These are phyloP conservation scores for Calephelis nemesis DNA, from an alignment of 1,140 invertebrate genomes.

Conservation along the genomic window DNA sequence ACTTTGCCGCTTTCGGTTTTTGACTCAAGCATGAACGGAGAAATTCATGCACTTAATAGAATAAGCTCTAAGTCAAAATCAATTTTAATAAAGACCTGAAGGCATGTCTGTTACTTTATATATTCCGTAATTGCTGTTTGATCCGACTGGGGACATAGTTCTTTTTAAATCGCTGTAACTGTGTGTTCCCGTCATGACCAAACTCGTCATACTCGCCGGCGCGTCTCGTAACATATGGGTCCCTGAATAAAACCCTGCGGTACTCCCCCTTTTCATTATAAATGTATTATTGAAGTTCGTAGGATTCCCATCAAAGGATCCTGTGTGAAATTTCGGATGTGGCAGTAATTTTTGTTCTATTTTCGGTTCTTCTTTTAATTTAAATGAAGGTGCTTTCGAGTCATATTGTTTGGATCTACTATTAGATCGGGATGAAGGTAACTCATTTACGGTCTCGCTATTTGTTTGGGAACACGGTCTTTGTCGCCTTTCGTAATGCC, in stretches of 20 bases:
- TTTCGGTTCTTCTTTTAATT: slow-evolving; percentile 63
- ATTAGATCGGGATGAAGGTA: slow-evolving; percentile 58
- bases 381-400: slow-evolving; percentile 46
- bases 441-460: slow-evolving; percentile 69
- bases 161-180: slow-evolving; percentile 66
- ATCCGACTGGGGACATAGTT: slow-evolving; percentile 62
- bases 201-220: slow-evolving; percentile 68
- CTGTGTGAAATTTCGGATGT: slow-evolving; percentile 55
- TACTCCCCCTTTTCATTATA: slow-evolving; percentile 80
- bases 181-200: slow-evolving; percentile 65
- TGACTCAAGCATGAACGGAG: neutral
- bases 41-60: slow-evolving; percentile 6
- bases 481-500: slow-evolving; percentile 71
- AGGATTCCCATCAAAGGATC: slow-evolving; percentile 55
- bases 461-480: slow-evolving; percentile 70
- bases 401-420: slow-evolving; percentile 56
- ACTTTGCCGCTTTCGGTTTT: too few species aligned
- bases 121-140: slow-evolving; percentile 60
- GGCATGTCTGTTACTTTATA: slow-evolving; percentile 86
- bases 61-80: slow-evolving; percentile 18
- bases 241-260: slow-evolving; percentile 82
- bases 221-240: slow-evolving; percentile 68
- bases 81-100: slow-evolving; percentile 83
- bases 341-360: slow-evolving; percentile 62
- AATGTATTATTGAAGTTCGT: slow-evolving; percentile 75